Base-by-base conservation (phyloP, 2,113 vertebrate species). In the Strigops habroptila region DNA sequence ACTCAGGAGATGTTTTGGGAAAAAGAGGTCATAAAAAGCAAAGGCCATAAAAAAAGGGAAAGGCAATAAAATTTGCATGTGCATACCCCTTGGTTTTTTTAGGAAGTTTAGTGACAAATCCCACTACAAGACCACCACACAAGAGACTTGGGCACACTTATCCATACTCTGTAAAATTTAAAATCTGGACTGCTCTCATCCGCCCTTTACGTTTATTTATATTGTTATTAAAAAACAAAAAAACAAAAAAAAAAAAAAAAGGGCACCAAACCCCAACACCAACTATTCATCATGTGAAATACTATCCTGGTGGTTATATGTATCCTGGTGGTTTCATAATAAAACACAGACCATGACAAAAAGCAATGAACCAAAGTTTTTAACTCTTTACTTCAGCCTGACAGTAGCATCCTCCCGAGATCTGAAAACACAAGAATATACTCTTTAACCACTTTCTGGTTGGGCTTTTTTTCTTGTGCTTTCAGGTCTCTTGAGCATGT, bases 401-500 rank as follows among this genome's bases (percentile, higher is more conserved):
- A 60, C 74, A 79, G n/a, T 69, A 76, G 44, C 79, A 90, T 37
- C 49, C 90, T 93, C 90, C 46, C 1, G 37, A 96, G 82, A 91
- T 23, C 60, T 22, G 35, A 83, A 88, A 73, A 48, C 68, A 91
- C 59, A 91, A 78, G 30, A 68, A 83, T 93, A 95, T 35, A 43
- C 46, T 73, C 78, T 81, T 84, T 14, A 91, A 83, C 49, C 39
- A 35, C 67, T 46, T 86, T 70, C 25, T 96, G 46, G 23, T 37
- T 37, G 43, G 49, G 48, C 4, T 30, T 35, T 57, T 74, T 18
- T 25, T 39, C 63, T 60, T 74, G 31, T 12, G 59, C 37, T 69
- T 80, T 91, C 88, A 90, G 33, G 62, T 97, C 93, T 94, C 92
- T 44, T 49, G 55, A 85, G 93, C 75, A 46, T 48, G 49, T 78